phyloP scores from a whole-genome alignment of 2,888 invertebrate genomes.

The Caenorhabditis virilis region DNA sequence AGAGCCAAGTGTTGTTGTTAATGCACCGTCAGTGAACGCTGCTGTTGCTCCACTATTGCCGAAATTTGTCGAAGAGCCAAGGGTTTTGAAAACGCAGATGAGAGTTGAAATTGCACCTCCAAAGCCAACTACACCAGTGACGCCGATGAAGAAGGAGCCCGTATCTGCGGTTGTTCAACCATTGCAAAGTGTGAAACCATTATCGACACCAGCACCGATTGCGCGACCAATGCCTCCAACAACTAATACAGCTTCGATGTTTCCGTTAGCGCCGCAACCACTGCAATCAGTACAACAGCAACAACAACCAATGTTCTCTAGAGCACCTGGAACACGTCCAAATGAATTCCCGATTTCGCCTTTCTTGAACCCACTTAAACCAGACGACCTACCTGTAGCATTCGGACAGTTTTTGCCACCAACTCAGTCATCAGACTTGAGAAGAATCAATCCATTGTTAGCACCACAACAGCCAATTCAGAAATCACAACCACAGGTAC shows the following conservation, averaged over 20 bases:
- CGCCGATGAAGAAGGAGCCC: conserved; percentile 7
- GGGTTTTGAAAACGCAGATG: background rate
- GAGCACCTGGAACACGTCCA: conserved; percentile 9
- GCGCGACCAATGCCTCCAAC: no score
- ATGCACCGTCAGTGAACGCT: background rate
- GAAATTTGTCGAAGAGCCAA: background rate
- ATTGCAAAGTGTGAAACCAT: conserved; percentile 4
- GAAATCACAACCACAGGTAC: background rate
- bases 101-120: background rate
- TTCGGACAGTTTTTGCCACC: conserved; percentile 18
- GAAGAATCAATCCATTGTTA: background rate
- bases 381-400: conserved; percentile 6
- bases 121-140: background rate
- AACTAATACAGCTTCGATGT: no score
- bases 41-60: background rate
- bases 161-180: conserved; percentile 15
- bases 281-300: background rate
- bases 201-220: conserved; percentile 3
- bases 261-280: conserved; percentile 15
- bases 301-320: background rate
- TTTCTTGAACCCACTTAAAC: background rate
- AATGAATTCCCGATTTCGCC: conserved; percentile 4
- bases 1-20: background rate
- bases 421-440: background rate
- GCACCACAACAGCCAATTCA: background rate